These are phyloP conservation scores for Phataginus tricuspis DNA, from an alignment of 2,797 vertebrate species.

Conservation along the genomic window DNA sequence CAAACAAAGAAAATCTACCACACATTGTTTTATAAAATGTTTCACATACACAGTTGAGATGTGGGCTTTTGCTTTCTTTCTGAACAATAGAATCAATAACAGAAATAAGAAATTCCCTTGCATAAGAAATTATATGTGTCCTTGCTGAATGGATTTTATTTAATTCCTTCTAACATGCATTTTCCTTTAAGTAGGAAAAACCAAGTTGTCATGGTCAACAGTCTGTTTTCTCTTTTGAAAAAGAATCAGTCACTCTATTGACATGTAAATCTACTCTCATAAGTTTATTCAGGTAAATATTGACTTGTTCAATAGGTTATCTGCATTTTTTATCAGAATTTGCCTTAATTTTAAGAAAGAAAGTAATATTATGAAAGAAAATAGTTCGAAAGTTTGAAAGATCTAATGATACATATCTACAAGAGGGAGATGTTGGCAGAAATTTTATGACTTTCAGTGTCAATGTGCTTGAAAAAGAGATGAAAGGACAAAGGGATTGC, in stretches of 20 bases:
- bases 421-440: neutral
- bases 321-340: neutral
- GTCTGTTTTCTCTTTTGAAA: neutral
- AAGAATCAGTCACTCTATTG: neutral
- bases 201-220: neutral
- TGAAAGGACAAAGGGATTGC: neutral
- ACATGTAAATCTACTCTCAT: slow-evolving; percentile 19
- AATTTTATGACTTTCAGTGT: slow-evolving; percentile 23
- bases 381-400: neutral
- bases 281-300: neutral
- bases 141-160: neutral
- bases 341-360: slow-evolving; percentile 31
- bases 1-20: neutral
- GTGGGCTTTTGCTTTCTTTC: neutral
- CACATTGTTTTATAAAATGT: neutral
- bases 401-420: neutral
- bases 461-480: slow-evolving; percentile 12
- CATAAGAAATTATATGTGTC: neutral
- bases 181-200: neutral
- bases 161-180: neutral
- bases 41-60: neutral
- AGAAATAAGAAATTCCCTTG: slow-evolving; percentile 27
- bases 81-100: neutral
- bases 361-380: slow-evolving; percentile 25
- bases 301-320: neutral